These are phyloP conservation scores for Mormyrops boulengeri DNA, from an alignment of 2,797 vertebrate species.

Conservation along the genomic window DNA sequence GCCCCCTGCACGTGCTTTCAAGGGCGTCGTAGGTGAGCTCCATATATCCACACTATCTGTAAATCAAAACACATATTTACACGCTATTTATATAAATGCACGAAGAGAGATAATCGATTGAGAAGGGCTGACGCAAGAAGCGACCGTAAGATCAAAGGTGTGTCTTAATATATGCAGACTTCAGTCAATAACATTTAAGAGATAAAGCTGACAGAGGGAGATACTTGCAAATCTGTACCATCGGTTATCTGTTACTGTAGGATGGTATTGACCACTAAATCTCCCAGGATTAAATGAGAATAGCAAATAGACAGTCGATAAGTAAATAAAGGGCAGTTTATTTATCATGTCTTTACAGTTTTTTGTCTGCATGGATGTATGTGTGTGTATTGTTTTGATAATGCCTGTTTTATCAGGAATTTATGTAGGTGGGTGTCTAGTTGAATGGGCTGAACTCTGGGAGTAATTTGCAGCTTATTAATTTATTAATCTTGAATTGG, in stretches of 20 bases:
- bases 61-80: conserved; percentile 12
- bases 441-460: neutral
- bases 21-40: neutral
- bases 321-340: conserved; percentile 4
- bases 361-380: neutral
- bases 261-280: neutral
- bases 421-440: neutral
- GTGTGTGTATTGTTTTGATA: neutral
- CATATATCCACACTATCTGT: neutral
- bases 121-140: neutral
- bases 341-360: neutral
- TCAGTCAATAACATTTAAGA: conserved; percentile 10
- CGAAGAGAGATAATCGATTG: conserved; percentile 2
- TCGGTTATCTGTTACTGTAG: conserved; percentile 2
- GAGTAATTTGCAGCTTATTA: neutral
- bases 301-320: neutral
- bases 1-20: neutral
- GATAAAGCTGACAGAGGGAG: conserved; percentile 10
- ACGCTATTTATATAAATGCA: conserved; percentile 6
- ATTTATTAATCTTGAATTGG: neutral
- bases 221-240: neutral
- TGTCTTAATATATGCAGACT: conserved; percentile 7
- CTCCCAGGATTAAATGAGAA: conserved; percentile 2
- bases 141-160: neutral
- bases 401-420: neutral